These are phyloP conservation scores for Orientallactaga sibirica DNA, from an alignment of 2,797 vertebrate species.

Conservation along the genomic window DNA sequence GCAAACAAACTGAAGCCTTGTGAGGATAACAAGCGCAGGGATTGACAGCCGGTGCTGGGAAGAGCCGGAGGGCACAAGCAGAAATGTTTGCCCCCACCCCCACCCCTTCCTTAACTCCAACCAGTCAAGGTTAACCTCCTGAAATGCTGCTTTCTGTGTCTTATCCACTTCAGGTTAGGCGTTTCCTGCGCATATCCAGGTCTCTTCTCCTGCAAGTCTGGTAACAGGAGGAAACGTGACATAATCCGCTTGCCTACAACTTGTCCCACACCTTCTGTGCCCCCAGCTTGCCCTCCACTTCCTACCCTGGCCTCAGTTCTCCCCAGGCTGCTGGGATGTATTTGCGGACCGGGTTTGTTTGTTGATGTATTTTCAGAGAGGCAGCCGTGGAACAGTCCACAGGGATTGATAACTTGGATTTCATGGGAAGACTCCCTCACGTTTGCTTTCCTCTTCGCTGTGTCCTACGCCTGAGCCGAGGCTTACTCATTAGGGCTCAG, in stretches of 20 bases:
- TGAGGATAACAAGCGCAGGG: conserved; percentile 86
- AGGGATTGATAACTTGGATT: conserved; percentile 54
- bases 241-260: conserved; percentile 62
- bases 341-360: conserved; percentile 34
- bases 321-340: conserved; percentile 49
- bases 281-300: conserved; percentile 42
- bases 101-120: conserved; percentile 77
- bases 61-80: conserved; percentile 87
- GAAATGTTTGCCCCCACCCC: conserved; percentile 82
- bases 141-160: conserved; percentile 77
- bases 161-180: conserved; percentile 68
- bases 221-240: conserved; percentile 52
- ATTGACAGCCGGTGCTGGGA: conserved; percentile 89
- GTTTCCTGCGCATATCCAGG: conserved; percentile 65
- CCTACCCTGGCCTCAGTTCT: conserved; percentile 64
- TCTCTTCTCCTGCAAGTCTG: conserved; percentile 69
- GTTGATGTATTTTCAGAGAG: conserved; percentile 64
- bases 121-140: conserved; percentile 85
- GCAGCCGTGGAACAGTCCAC: conserved; percentile 49
- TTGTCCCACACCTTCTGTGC: conserved; percentile 48
- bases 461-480: conserved; percentile 36
- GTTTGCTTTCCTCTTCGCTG: neutral
- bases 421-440: conserved; percentile 29
- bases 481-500: conserved; percentile 43
- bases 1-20: conserved; percentile 89